Evolutionary conservation across 1,140 invertebrate species (phyloP).

Genomic region (Xylocopa sonorina): DNA sequence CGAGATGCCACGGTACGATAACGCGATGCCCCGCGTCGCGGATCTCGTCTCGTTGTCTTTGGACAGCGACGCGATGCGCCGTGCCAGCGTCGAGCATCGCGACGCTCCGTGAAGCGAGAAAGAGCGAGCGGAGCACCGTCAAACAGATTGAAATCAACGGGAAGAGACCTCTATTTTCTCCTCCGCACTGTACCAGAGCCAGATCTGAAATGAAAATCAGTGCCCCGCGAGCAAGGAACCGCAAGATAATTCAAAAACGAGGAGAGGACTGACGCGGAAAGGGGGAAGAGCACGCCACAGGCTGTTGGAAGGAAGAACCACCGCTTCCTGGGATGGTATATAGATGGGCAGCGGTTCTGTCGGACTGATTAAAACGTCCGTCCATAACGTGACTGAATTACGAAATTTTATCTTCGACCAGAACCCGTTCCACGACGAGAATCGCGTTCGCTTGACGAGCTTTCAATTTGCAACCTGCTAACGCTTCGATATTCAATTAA

Average conservation of each 20-base stretch:
- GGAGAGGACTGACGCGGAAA: background rate
- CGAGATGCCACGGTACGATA: constrained; percentile 62
- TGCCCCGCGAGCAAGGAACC: constrained; percentile 51
- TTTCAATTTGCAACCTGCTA: constrained; percentile 19
- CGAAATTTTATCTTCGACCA: constrained; percentile 51
- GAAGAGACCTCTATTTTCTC: constrained; percentile 65
- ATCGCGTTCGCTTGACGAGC: too few relatives aligned
- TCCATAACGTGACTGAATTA: constrained; percentile 23
- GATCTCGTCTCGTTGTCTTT: constrained; percentile 64
- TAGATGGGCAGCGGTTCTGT: constrained; percentile 18
- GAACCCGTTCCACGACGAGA: too few relatives aligned
- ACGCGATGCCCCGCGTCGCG: constrained; percentile 56
- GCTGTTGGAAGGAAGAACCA: background rate
- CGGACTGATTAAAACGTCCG: constrained; percentile 61
- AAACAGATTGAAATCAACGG: constrained; percentile 72
- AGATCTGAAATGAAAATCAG: constrained; percentile 76
- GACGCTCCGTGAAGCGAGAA: constrained; percentile 19
- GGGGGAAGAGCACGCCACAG: too few relatives aligned
- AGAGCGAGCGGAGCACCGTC: constrained; percentile 49
- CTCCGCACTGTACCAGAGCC: constrained; percentile 57
- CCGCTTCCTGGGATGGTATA: background rate
- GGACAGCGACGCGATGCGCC: constrained; percentile 35
- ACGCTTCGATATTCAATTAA: constrained; percentile 22
- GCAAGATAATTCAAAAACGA: constrained; percentile 60
- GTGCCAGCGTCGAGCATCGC: constrained; percentile 21